Evolutionary conservation across 2,888 invertebrate species (phyloP).

Genomic region (Congeria kusceri): DNA sequence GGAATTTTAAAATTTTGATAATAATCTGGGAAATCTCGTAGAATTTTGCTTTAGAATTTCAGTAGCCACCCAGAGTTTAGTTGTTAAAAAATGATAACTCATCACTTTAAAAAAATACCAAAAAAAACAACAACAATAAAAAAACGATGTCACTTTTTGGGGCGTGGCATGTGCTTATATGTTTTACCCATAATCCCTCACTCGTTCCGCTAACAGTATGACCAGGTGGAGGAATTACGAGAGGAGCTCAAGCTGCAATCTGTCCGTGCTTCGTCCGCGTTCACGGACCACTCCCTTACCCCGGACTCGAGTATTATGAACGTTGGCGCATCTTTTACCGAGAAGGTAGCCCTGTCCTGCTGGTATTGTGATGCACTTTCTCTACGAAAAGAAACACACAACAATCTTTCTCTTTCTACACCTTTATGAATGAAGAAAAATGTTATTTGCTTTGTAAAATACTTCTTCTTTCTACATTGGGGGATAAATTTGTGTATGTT

Average conservation of each 20-base stretch:
- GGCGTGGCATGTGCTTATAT: too few relatives aligned
- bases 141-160: too few relatives aligned
- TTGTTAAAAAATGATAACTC: too few relatives aligned
- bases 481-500: not conserved
- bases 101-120: too few relatives aligned
- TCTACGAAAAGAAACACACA: too few relatives aligned
- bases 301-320: constrained; percentile 63
- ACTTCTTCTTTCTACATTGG: not conserved
- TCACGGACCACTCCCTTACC: constrained; percentile 63
- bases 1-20: too few relatives aligned
- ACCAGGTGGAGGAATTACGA: constrained; percentile 60
- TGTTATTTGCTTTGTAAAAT: not conserved
- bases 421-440: not conserved
- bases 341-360: constrained; percentile 63
- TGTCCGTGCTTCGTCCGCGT: constrained; percentile 63
- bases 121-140: too few relatives aligned
- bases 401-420: not conserved
- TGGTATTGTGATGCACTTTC: not conserved
- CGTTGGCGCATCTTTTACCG: constrained; percentile 70
- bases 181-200: too few relatives aligned
- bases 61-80: too few relatives aligned
- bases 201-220: constrained; percentile 51
- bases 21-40: too few relatives aligned
- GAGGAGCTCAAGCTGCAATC: constrained; percentile 62
- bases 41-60: too few relatives aligned